Percentiles rank a stretch among this genome's conserved stretches.
These are phyloP conservation scores for Spodoptera littoralis DNA, from an alignment of 2,888 invertebrate genomes.

Conservation along the genomic window DNA sequence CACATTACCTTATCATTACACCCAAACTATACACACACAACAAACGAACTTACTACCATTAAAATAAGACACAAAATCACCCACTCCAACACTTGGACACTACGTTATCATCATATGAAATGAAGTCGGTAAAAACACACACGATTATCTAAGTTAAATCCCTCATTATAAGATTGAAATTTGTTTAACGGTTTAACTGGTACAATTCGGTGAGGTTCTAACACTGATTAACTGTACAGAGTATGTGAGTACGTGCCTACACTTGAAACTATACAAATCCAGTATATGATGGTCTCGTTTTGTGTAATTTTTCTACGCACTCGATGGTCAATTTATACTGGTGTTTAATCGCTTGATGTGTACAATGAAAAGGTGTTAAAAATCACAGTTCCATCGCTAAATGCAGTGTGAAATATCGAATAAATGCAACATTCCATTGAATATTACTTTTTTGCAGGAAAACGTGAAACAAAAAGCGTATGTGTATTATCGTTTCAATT, in stretches of 20 bases:
- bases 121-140: no score
- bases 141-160: constrained; percentile 22
- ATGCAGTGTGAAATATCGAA: constrained; percentile 68
- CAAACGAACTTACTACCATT: constrained; percentile 7
- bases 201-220: constrained; percentile 27
- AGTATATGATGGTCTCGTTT: no score
- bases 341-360: no score
- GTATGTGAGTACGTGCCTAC: not conserved
- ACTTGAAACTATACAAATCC: no score
- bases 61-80: constrained; percentile 10
- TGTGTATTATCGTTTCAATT: constrained; percentile 26
- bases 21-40: constrained; percentile 7
- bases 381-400: constrained; percentile 65
- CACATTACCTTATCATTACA: constrained; percentile 48
- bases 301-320: no score
- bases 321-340: no score
- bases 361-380: constrained; percentile 65
- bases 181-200: constrained; percentile 7
- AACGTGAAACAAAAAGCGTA: constrained; percentile 38
- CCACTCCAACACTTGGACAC: no score
- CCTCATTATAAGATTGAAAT: constrained; percentile 2
- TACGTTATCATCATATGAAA: not conserved
- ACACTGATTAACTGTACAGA: constrained; percentile 48
- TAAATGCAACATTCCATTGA: constrained; percentile 54
- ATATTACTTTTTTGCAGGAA: constrained; percentile 43